Percentiles rank a stretch among this genome's conserved stretches.
These are phyloP conservation scores for Phalanger gymnotis DNA, from an alignment of 2,797 vertebrate species.

Conservation along the genomic window DNA sequence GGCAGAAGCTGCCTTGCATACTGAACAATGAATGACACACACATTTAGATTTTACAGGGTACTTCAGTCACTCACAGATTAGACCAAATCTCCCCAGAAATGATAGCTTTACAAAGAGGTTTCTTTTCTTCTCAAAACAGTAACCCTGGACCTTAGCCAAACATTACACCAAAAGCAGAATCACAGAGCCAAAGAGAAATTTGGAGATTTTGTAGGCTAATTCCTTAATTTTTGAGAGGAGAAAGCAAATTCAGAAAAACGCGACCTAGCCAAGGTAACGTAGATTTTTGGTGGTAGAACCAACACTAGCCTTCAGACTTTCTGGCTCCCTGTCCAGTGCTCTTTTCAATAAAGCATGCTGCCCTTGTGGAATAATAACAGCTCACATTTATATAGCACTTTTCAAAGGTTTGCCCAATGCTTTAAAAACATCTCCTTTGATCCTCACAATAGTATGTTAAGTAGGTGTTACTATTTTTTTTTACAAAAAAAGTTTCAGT, in stretches of 20 bases:
- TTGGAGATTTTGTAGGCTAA: neutral
- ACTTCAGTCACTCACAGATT: slow-evolving; percentile 40
- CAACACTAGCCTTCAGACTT: neutral
- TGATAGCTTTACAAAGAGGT: slow-evolving; percentile 15
- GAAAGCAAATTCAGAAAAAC: neutral
- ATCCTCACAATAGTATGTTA: neutral
- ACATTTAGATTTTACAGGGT: slow-evolving; percentile 48
- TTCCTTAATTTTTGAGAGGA: neutral
- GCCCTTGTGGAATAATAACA: neutral
- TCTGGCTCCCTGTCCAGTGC: neutral
- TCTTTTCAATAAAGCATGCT: neutral
- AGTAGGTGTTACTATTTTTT: neutral
- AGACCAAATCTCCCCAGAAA: neutral
- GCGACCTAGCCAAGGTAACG: neutral
- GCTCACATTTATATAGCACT: neutral
- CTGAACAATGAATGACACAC: slow-evolving; percentile 46
- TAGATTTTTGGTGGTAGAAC: neutral
- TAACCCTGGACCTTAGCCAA: neutral
- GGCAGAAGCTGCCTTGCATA: slow-evolving; percentile 58
- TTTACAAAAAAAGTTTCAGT: neutral
- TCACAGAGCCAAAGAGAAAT: neutral
- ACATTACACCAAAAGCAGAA: slow-evolving; percentile 24
- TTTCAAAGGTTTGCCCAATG: neutral
- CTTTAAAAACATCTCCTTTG: neutral
- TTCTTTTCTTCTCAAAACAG: slow-evolving; percentile 8